A percentile compares a stretch with the other conserved stretches of the same genome.
Evolutionary conservation across 2,113 vertebrate genomes (phyloP).

Genomic region (Donacobius atricapilla): DNA sequence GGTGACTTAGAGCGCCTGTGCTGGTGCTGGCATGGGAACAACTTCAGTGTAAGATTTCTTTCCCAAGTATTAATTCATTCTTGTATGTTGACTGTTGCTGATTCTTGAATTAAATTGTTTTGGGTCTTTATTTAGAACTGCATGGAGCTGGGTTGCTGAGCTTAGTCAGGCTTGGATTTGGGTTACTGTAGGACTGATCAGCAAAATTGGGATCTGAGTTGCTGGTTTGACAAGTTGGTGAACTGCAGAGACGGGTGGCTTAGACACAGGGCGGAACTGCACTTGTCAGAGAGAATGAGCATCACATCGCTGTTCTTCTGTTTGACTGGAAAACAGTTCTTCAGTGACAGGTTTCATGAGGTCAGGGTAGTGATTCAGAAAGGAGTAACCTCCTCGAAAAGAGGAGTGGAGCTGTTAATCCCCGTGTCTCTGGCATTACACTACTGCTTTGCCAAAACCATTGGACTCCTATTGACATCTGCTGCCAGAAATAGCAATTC

Average conservation of each 20-base stretch:
- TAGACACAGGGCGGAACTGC: not conserved
- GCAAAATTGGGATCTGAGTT: not conserved
- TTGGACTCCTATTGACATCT: not conserved
- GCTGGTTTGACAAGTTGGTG: not conserved
- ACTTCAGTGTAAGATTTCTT: not conserved
- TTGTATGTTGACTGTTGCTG: not conserved
- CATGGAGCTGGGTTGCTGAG: not conserved
- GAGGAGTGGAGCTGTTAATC: not conserved
- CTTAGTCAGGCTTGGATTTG: not conserved
- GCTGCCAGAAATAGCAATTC: not conserved
- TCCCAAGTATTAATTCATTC: not conserved
- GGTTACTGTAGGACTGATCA: not conserved
- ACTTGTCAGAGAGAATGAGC: not conserved
- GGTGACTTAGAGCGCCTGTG: not conserved
- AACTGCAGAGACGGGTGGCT: not conserved
- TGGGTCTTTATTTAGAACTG: not conserved
- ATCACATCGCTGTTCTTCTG: not conserved
- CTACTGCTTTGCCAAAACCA: not conserved
- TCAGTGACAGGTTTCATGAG: not conserved
- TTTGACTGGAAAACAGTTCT: not conserved
- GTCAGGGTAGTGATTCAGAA: not conserved
- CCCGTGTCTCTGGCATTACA: rapidly evolving
- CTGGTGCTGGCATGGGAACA: not conserved
- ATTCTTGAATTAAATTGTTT: not conserved
- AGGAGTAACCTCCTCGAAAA: not conserved